Conservation (phyloP, 1,140 invertebrate genomes). For the Drosophila lacteicornis region DNA sequence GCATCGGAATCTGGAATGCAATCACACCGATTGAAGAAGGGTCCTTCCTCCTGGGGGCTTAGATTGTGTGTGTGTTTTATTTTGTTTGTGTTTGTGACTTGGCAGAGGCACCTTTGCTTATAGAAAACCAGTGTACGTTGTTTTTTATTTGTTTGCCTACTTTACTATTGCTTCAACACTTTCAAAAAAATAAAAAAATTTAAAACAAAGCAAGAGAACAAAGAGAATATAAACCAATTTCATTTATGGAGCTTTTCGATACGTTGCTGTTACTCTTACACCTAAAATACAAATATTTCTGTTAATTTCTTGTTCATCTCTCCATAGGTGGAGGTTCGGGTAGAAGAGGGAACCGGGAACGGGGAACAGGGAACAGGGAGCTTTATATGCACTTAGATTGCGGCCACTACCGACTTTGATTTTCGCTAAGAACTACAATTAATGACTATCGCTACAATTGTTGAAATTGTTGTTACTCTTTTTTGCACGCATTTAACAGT, state of each 20-base stretch:
- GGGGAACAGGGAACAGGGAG: conserved; percentile 16
- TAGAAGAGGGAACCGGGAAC: too few relatives aligned
- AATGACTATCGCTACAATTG: conserved; percentile 81
- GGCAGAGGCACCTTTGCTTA: conserved; percentile 51
- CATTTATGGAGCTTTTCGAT: conserved; percentile 26
- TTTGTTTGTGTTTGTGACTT: conserved; percentile 58
- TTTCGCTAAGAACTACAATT: conserved; percentile 81
- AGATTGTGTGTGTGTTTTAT: conserved; percentile 13
- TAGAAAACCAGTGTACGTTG: conserved; percentile 55
- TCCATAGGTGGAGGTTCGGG: conserved; percentile 46
- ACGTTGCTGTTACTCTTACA: conserved; percentile 31
- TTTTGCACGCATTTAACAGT: conserved; percentile 52
- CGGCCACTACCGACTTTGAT: conserved; percentile 71
- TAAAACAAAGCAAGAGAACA: conserved; percentile 12
- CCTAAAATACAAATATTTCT: conserved; percentile 50
- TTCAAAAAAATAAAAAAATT: conserved; percentile 23
- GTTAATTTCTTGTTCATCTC: conserved; percentile 47
- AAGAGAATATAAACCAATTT: conserved; percentile 20
- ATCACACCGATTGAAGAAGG: conserved; percentile 42
- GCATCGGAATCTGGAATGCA: conserved; percentile 52
- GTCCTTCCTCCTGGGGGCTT: conserved; percentile 13
- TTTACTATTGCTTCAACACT: conserved; percentile 47
- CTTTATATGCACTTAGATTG: conserved; percentile 79
- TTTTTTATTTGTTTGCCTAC: conserved; percentile 16
- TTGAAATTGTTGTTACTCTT: conserved; percentile 57